Evolutionary conservation across 1,140 invertebrate genomes (phyloP).

Genomic region (Aricia agestis): DNA sequence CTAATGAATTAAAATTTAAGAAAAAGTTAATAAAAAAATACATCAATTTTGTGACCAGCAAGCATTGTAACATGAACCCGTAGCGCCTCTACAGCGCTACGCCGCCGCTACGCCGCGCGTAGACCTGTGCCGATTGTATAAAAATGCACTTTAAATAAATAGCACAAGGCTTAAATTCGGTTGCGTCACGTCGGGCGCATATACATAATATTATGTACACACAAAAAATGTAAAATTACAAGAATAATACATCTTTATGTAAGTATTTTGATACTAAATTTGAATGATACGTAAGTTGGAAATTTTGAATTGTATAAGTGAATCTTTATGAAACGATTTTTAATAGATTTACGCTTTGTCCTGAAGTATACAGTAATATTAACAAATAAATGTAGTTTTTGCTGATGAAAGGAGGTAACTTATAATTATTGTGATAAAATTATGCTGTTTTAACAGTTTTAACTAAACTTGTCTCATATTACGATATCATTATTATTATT

Average conservation of each 20-base stretch:
- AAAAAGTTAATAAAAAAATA: neutral
- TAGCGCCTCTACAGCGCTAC: neutral
- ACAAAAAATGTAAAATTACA: neutral
- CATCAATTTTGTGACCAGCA: neutral
- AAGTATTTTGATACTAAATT: neutral
- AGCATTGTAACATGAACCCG: neutral
- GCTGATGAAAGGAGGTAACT: no score
- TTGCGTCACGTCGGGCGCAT: neutral
- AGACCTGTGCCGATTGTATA: neutral
- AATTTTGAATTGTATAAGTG: no score
- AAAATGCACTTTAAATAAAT: neutral
- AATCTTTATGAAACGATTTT: no score
- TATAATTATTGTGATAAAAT: no score
- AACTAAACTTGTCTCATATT: no score
- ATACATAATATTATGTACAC: neutral
- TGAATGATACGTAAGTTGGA: neutral
- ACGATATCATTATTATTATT: no score
- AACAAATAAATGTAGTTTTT: no score
- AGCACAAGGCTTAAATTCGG: conserved; percentile 13
- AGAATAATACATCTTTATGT: neutral
- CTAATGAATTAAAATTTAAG: no score
- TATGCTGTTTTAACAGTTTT: no score
- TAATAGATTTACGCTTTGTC: no score
- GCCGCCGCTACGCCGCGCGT: neutral
- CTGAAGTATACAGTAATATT: no score